Conservation (phyloP, 1,140 invertebrate species). For the Daktulosphaira vitifoliae region DNA sequence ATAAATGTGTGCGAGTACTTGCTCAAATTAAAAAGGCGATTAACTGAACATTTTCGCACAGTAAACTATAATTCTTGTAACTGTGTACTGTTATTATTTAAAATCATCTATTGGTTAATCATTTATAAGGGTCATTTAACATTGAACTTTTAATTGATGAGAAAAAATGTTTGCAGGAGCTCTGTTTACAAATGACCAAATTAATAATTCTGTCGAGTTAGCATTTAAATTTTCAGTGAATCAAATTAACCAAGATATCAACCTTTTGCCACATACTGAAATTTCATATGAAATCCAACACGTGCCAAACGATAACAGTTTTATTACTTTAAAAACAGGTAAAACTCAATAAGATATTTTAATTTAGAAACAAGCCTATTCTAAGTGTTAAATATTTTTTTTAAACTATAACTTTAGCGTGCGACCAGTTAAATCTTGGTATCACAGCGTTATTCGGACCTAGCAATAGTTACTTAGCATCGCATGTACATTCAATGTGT, state of each 20-base stretch:
- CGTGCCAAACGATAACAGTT: slow-evolving; percentile 56
- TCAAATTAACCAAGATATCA: slow-evolving; percentile 55
- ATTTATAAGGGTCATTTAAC: too few species aligned
- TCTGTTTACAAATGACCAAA: slow-evolving; percentile 56
- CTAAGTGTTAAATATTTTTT: neutral
- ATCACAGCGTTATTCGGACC: slow-evolving; percentile 60
- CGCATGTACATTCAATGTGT: slow-evolving; percentile 61
- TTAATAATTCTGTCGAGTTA: slow-evolving; percentile 53
- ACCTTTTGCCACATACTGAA: slow-evolving; percentile 55
- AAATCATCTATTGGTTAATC: too few species aligned
- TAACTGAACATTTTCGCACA: too few species aligned
- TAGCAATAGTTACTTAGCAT: slow-evolving; percentile 51
- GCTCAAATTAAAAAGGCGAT: too few species aligned
- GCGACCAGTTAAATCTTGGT: slow-evolving; percentile 54
- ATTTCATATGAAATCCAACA: slow-evolving; percentile 58
- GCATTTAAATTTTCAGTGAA: slow-evolving; percentile 62
- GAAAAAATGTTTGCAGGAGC: too few species aligned
- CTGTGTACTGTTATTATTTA: too few species aligned
- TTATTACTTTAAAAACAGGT: slow-evolving; percentile 58
- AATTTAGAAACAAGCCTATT: neutral
- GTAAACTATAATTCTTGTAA: too few species aligned
- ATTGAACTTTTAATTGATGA: too few species aligned
- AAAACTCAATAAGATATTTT: neutral
- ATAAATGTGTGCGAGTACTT: too few species aligned
- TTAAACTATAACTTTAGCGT: slow-evolving; percentile 47